Percentiles rank a stretch among this genome's conserved stretches.
Evolutionary conservation across 2,888 invertebrate species (phyloP).

Genomic region (Acanthoscelides obtectus): DNA sequence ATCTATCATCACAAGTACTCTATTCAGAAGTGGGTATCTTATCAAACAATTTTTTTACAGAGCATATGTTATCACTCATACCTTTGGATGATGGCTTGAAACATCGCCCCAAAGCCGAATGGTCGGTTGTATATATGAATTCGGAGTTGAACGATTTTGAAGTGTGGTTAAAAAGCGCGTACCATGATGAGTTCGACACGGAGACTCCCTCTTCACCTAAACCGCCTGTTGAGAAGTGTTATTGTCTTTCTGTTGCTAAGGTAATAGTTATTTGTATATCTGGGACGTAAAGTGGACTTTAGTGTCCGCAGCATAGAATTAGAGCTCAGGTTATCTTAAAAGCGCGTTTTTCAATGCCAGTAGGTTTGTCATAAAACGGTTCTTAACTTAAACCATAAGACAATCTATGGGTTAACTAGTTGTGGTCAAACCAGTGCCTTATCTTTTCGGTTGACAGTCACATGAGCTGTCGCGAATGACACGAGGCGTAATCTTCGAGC

Average conservation of each 20-base stretch:
- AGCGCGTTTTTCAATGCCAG: no score
- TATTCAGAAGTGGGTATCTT: not conserved
- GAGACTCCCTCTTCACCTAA: conserved; percentile 42
- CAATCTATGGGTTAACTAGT: no score
- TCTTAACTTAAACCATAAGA: no score
- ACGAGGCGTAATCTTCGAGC: no score
- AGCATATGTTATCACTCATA: conserved; percentile 68
- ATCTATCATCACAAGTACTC: conserved; percentile 6
- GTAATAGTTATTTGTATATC: no score
- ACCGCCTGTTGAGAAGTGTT: conserved; percentile 76
- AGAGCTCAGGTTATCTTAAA: no score
- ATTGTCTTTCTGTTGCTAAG: conserved; percentile 84
- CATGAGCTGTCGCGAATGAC: no score
- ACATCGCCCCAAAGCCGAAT: conserved; percentile 80
- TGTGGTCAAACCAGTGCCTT: no score
- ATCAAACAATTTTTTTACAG: conserved; percentile 33
- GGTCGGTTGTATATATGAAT: conserved; percentile 91
- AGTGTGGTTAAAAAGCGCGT: conserved; percentile 82
- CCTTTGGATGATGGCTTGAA: conserved; percentile 76
- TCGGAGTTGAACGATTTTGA: conserved; percentile 90
- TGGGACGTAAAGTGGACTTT: no score
- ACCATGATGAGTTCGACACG: conserved; percentile 53
- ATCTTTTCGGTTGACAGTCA: no score
- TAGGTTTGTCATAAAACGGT: no score
- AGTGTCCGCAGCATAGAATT: no score